Base-by-base conservation (phyloP, 1,140 invertebrate genomes). In the Drosophila ambigua region DNA sequence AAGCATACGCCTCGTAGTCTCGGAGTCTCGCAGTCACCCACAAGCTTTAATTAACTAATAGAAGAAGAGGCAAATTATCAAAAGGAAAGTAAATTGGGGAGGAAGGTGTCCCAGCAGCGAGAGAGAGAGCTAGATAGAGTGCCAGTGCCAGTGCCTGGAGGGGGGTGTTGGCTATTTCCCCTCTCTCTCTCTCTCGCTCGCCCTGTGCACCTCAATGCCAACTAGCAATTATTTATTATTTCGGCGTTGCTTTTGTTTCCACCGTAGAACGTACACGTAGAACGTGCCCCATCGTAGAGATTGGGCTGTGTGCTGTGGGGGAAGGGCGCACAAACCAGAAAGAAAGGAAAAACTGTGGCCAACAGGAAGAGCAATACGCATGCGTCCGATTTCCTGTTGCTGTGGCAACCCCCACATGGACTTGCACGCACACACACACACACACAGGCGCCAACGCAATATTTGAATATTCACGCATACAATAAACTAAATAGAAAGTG, bases 161-260 rank as follows among this genome's bases (percentile, higher is more conserved):
- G 26, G 4, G 31, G 46, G 39, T n/a, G 48, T 8, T 54, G 41
- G 26, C 45, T 49, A 57, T 46, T 58, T 44, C 55, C 73, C 45
- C 78, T 35, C 52, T 39, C 11, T 39, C 4, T 4, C 35, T 39
- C 26, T 7, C 1, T 7, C 35, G 4, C 35, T 13, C 35, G 13
- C 35, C 13, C 35, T 39, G 11, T 82, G 72, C 82, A 85, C 69
- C 81, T 87, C 82, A 78, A 87, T 81, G 81, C 74, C 82, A 85
- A 87, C 82, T 81, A 85, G 82, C 78, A 85, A 85, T 85, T 85
- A 85, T 85, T 85, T 85, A 85, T 85, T 85, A 87, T 85, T 85
- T 87, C 52, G 83, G 78, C 82, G 83, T 67, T 87, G 82, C 83
- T 88, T 87, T 85, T 85, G 84, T 85, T 85, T 72, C 72, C 73